Base-by-base conservation (phyloP, 2,888 invertebrate genomes). In the Zaprionus lineosus region DNA sequence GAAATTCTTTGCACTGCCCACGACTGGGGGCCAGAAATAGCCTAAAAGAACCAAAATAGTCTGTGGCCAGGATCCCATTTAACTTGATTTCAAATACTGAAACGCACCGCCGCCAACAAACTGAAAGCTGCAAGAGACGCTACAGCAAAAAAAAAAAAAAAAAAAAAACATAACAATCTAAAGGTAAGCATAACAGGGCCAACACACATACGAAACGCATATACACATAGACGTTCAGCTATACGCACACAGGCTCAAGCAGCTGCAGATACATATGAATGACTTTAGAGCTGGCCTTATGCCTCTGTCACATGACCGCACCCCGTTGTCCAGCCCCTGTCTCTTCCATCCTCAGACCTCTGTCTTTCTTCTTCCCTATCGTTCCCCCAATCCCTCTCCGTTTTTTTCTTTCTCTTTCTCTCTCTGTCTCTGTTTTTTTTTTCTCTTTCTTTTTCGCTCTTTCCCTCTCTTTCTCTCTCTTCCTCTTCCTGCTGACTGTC, bases 1-100 rank as follows among this genome's bases (percentile, higher is more conserved):
- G 52, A 71, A 76, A 82, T 75, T 78, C 83, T 82, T 74, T 63
- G 41, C 67, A 63, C 70, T 75, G 77, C 74, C 67, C 68, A 67
- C 67, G 44, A 51, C 19, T 24, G 37, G 57, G 21, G 11, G 65
- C 78, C 74, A 72, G 51, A 82, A 77, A 77, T 78, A 82, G 74
- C 51, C 64, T 29, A 51, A 41, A 15, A 39, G 18, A 37, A n/a
- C 34, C 11, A 15, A 29, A 28, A 50, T 68, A 37, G 50, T 33
- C n/a, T 34, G 19, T 33, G 33, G 29, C 47, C 46, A 33, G 46
- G 12, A 43, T 58, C 15, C 34, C 24, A 4, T 24, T 24, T n/a
- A 36, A 61, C 39, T 43, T 24, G 46, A 64, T 41, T 24, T 41
- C 7, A 56, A 63, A 57, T 63, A 46, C 48, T 44, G 28, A 36